Evolutionary conservation across 2,888 invertebrate genomes (phyloP), one percentile per base, ranked within the genome.

Genomic region (Drosophila barbarae): DNA sequence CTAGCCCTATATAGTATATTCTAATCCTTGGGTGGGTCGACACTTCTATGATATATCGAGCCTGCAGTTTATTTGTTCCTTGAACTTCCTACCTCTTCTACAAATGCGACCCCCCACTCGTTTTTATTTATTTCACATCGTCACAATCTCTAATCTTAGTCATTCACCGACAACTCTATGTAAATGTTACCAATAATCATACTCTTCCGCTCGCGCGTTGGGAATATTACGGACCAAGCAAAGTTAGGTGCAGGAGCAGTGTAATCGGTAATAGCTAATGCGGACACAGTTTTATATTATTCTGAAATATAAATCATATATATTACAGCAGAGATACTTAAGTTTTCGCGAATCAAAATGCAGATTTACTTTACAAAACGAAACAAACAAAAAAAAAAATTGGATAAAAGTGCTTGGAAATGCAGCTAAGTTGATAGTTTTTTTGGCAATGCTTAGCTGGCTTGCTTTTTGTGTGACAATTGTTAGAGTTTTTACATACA

Each of bases 391-490:
- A 26, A 23, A 26, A 6, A 26, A 26, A 26, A 26, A 26, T 7
- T 9, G n/a, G n/a, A 79, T 76, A 75, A 58, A 82, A 69, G 73
- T 75, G 79, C 79, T 79, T 79, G 50, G 42, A 76, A 69, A 74
- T 70, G 74, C 81, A 70, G 74, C 44, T 78, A 73, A 71, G 76
- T 78, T 78, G 46, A 65, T 55, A 18, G 65, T 56, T 52, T 36
- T 44, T 44, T 53, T 47, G 56, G 65, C 64, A 49, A 35, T 49
- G 32, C 42, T 42, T 42, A 63, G 79, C 65, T 79, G 68, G 74
- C 82, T 79, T 79, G 82, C 79, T 82, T 82, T 77, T 68, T 68
- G 66, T 79, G 82, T 79, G 54, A 72, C 63, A 66, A 71, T 71
- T 74, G 81, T 78, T 81, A 78, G 71, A 69, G 76, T 74, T 76